A percentile compares a stretch with the other conserved stretches of the same genome.
Conservation (phyloP, 2,797 vertebrate species). For the Philypnodon macrostomus region DNA sequence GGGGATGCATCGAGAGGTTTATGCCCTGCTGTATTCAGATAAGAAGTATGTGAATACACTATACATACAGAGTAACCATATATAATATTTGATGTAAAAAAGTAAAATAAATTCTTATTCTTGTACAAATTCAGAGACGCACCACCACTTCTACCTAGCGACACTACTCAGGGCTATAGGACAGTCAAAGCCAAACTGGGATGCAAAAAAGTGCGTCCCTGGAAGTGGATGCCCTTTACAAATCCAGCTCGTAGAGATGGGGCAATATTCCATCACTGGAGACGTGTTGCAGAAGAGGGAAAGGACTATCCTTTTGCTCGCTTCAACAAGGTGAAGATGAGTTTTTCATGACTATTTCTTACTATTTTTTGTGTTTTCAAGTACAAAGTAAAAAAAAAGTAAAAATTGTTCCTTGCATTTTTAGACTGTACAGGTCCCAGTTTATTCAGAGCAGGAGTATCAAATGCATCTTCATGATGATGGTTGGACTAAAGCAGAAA, state of each 20-base stretch:
- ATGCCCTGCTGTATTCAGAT: conserved; percentile 93
- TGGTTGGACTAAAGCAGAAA: conserved; percentile 97
- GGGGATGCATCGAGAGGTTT: conserved; percentile 98
- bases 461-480: conserved; percentile 97
- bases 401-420: not conserved
- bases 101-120: conserved; percentile 1
- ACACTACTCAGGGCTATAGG: conserved; percentile 96
- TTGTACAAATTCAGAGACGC: conserved; percentile 86
- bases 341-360: no score
- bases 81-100: not conserved
- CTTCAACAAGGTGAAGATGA: conserved; percentile 88
- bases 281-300: conserved; percentile 93
- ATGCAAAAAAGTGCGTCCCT: conserved; percentile 96
- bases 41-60: conserved; percentile 77
- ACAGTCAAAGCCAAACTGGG: conserved; percentile 97
- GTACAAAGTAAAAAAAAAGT: no score
- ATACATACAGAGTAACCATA: no score
- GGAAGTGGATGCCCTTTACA: conserved; percentile 99
- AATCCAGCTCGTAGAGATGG: conserved; percentile 96
- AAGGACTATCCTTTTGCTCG: conserved; percentile 98
- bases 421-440: conserved; percentile 94
- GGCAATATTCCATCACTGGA: conserved; percentile 98
- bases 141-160: conserved; percentile 92
- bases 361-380: no score
- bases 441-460: conserved; percentile 98